Evolutionary conservation across 53 echinoderm and acorn worm species (phyloP), one percentile per base, ranked within the genome.

Genomic region (Echinometra lucunter): DNA sequence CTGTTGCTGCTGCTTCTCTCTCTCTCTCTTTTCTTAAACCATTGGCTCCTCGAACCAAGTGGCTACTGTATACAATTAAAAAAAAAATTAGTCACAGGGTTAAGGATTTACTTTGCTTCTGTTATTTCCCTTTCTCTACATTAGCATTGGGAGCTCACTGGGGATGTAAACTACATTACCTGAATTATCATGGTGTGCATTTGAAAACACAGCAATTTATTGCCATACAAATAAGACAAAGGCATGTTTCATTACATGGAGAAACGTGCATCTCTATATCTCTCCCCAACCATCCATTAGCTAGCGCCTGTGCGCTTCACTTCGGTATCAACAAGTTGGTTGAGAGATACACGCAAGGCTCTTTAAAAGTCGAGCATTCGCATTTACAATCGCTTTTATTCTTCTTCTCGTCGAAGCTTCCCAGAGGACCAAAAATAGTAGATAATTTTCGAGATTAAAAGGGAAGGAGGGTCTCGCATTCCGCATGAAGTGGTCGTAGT

Each of bases 371-470:
- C 32, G 72, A 35, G 8, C 35, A 72, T 35, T 72, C 72, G 72
- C 35, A 70, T 70, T 34, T n/a, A 70, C 70, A 72, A 72, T 72
- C 72, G 72, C 35, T 72, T 72, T 72, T 72, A 35, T 72, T 72
- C 72, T 72, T 83, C 83, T 15, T 83, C 83, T 83, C 45, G 83
- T 83, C 45, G 83, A 44, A 23, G 27, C 83, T 8, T 45, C 83
- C 83, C 23, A 6, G 45, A 45, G 53, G 83, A 83, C 83, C 44
- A 55, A 34, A 89, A 27, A 91, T 91, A 91, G 66, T 66, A 40
- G 91, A 91, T 91, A 91, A 91, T 91, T 91, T 91, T 91, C 91
- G 91, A 91, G 66, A 91, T 91, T 91, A 91, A 66, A 91, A 63
- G 63, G 37, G 42, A 66, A 66, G 91, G 63, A 66, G 66, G 91